phyloP scores from a whole-genome alignment of 1,140 invertebrate species.

The Gonatopus flavifemur region DNA sequence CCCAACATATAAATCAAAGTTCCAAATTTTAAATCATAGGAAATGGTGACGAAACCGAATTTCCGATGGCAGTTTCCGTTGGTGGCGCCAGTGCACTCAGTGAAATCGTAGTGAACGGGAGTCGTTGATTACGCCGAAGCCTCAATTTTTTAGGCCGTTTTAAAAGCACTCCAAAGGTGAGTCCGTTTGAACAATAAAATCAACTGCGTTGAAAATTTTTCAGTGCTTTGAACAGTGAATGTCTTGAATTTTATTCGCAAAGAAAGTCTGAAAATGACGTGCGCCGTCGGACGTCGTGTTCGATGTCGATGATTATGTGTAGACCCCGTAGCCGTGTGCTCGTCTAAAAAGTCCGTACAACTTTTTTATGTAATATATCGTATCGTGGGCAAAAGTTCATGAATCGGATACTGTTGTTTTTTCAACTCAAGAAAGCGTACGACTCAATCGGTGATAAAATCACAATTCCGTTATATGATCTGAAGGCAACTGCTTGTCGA shows the following conservation, averaged over 20 bases:
- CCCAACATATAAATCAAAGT: too few relatives aligned
- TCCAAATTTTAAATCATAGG: constrained; percentile 53
- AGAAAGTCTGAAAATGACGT: too few relatives aligned
- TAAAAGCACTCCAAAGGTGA: constrained; percentile 54
- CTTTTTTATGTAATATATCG: too few relatives aligned
- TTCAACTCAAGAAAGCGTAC: not conserved
- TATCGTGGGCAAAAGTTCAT: too few relatives aligned
- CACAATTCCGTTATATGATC: not conserved
- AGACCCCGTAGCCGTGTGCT: constrained; percentile 40
- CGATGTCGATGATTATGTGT: too few relatives aligned
- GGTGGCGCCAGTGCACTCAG: constrained; percentile 53
- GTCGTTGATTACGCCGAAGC: constrained; percentile 52
- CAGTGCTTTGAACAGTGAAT: too few relatives aligned
- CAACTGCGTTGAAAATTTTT: too few relatives aligned
- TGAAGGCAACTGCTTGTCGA: constrained; percentile 26
- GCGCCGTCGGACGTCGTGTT: constrained; percentile 12
- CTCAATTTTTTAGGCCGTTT: constrained; percentile 52
- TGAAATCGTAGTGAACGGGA: constrained; percentile 55
- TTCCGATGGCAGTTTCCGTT: constrained; percentile 54
- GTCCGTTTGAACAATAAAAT: constrained; percentile 19
- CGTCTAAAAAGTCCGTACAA: too few relatives aligned
- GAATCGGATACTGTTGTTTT: too few relatives aligned
- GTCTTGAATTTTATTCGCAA: too few relatives aligned
- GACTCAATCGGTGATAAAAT: not conserved
- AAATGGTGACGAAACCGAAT: constrained; percentile 31